Percentiles rank a stretch among this genome's conserved stretches.
Conservation (phyloP, 1,140 invertebrate species). For the Uloborus diversus region DNA sequence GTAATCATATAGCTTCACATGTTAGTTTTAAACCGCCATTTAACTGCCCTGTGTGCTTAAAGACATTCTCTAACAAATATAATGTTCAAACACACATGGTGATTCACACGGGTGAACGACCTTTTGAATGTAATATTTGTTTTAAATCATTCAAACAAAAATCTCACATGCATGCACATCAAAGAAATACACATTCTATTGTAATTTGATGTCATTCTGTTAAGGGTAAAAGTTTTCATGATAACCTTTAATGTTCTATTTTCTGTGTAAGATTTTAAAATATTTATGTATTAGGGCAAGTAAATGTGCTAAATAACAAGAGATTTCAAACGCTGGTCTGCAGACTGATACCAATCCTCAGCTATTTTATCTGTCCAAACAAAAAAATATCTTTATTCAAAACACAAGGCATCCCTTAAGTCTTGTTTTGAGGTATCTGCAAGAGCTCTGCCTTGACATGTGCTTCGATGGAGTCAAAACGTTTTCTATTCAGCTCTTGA, state of each 20-base stretch:
- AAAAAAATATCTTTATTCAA: not conserved
- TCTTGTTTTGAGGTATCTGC: too few species aligned
- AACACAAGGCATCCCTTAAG: too few species aligned
- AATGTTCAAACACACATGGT: constrained; percentile 94
- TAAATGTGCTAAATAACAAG: too few species aligned
- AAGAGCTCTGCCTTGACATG: too few species aligned
- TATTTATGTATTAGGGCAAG: not conserved
- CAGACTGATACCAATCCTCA: not conserved
- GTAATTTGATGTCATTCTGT: not conserved
- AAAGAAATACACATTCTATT: constrained; percentile 29
- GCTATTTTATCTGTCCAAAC: not conserved
- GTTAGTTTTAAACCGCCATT: constrained; percentile 63
- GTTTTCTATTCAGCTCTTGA: too few species aligned
- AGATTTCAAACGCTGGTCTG: too few species aligned
- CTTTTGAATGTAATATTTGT: constrained; percentile 89
- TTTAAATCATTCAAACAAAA: constrained; percentile 84
- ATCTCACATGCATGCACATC: constrained; percentile 54
- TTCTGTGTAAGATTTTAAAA: not conserved
- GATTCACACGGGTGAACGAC: constrained; percentile 94
- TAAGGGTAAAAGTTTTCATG: not conserved
- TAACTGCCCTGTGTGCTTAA: constrained; percentile 69
- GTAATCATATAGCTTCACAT: constrained; percentile 33
- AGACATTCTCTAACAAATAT: constrained; percentile 75
- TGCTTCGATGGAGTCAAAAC: too few species aligned
- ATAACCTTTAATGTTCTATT: not conserved